A percentile compares a stretch with the other conserved stretches of the same genome.
Evolutionary conservation across 2,113 vertebrate genomes (phyloP).

Genomic region (Phoxinus phoxinus): DNA sequence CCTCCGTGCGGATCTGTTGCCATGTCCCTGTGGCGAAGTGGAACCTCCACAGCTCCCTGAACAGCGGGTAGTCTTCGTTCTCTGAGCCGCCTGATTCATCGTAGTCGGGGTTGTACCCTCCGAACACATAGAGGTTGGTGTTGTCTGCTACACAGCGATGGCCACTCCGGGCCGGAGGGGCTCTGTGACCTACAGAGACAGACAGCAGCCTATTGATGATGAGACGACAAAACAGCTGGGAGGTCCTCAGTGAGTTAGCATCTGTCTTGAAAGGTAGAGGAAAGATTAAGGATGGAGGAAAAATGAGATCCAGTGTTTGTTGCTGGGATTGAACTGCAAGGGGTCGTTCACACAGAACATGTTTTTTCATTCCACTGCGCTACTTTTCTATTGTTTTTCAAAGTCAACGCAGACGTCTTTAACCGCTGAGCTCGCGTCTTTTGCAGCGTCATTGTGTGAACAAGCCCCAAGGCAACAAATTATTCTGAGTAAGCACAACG

Average conservation of each 20-base stretch:
- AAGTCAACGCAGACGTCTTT: too few relatives aligned
- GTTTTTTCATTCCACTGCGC: too few relatives aligned
- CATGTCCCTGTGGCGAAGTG: slow-evolving; percentile 94
- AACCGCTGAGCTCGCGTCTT: too few relatives aligned
- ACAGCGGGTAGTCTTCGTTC: slow-evolving; percentile 95
- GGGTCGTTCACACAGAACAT: too few relatives aligned
- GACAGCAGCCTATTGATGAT: not conserved
- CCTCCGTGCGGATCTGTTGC: slow-evolving; percentile 95
- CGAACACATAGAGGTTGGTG: slow-evolving; percentile 93
- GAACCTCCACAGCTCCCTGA: slow-evolving; percentile 96
- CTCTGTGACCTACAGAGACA: slow-evolving; percentile 79
- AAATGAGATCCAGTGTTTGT: not conserved
- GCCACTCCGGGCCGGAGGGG: slow-evolving; percentile 91
- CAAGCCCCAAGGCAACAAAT: not conserved
- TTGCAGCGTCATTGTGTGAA: too few relatives aligned
- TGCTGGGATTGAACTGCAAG: not conserved
- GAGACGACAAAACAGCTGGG: slow-evolving; percentile 5
- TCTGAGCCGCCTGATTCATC: slow-evolving; percentile 93
- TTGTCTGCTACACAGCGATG: slow-evolving; percentile 96
- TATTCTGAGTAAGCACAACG: not conserved
- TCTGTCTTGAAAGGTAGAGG: not conserved
- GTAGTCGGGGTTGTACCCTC: slow-evolving; percentile 96
- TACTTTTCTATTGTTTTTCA: too few relatives aligned
- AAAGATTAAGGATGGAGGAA: not conserved
- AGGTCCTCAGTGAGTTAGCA: not conserved